These are phyloP conservation scores for Cataglyphis livida DNA, from an alignment of 2,888 invertebrate genomes.

Conservation along the genomic window DNA sequence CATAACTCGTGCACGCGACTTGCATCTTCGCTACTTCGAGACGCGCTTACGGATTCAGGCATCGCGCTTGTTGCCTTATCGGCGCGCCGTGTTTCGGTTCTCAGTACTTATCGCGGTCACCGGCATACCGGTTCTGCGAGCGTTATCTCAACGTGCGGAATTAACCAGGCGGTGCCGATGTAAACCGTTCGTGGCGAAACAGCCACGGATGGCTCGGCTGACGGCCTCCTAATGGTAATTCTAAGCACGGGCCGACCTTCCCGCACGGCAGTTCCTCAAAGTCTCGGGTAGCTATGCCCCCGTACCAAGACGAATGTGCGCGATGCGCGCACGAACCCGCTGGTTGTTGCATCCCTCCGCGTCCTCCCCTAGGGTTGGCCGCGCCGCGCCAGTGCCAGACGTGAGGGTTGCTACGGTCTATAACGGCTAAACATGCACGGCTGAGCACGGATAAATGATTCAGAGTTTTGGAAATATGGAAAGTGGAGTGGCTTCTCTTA, in stretches of 20 bases:
- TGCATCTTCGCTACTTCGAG: constrained; percentile 44
- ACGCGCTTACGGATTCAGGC: constrained; percentile 46
- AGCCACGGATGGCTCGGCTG: constrained; percentile 54
- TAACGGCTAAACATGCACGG: constrained; percentile 77
- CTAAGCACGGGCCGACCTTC: constrained; percentile 67
- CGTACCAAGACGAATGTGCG: constrained; percentile 70
- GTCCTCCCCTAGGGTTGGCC: constrained; percentile 69
- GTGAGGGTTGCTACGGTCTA: constrained; percentile 54
- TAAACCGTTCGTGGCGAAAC: constrained; percentile 71
- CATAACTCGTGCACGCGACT: constrained; percentile 52
- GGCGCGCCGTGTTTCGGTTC: constrained; percentile 52
- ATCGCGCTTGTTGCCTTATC: constrained; percentile 40
- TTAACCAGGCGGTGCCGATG: constrained; percentile 72
- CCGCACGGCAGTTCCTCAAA: constrained; percentile 70
- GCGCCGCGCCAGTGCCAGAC: constrained; percentile 55
- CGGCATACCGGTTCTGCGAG: constrained; percentile 49
- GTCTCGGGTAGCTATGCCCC: constrained; percentile 59
- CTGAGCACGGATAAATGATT: constrained; percentile 82
- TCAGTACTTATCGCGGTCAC: constrained; percentile 57
- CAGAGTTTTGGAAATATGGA: constrained; percentile 83
- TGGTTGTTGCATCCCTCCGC: constrained; percentile 74
- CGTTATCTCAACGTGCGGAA: constrained; percentile 62
- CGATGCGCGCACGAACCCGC: constrained; percentile 66
- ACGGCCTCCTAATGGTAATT: constrained; percentile 71
- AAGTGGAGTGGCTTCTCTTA: constrained; percentile 76